Conservation (phyloP, 2,797 vertebrate genomes). For the Oceanodroma leucorhoa region DNA sequence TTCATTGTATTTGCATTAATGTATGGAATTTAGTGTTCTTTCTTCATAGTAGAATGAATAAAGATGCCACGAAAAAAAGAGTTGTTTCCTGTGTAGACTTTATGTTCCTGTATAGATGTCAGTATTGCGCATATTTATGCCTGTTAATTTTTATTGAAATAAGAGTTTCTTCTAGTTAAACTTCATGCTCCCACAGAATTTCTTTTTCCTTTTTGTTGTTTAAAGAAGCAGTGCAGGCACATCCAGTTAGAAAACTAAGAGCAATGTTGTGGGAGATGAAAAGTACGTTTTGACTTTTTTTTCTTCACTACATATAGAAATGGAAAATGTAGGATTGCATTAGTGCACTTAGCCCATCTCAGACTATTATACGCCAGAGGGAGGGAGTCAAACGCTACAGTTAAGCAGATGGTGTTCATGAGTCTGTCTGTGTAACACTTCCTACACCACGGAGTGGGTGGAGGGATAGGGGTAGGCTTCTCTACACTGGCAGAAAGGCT, state of each 20-base stretch:
- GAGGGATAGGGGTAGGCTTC: neutral
- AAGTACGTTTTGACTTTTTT: neutral
- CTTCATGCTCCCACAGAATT: neutral
- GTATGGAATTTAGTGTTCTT: neutral
- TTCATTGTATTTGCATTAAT: neutral
- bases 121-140: neutral
- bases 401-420: slow-evolving; percentile 47
- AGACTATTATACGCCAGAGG: neutral
- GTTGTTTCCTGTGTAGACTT: neutral
- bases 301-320: neutral
- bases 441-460: neutral
- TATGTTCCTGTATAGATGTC: neutral
- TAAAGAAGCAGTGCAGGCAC: neutral
- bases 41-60: neutral
- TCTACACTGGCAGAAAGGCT: neutral
- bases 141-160: neutral
- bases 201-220: neutral
- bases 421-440: slow-evolving; percentile 35
- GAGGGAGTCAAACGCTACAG: neutral
- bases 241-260: neutral
- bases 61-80: neutral
- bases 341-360: neutral
- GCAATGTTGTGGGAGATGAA: neutral
- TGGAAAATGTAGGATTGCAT: neutral
- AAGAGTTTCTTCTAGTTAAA: neutral